Conservation (phyloP, 2,888 invertebrate genomes). For the Lapara coniferarum region DNA sequence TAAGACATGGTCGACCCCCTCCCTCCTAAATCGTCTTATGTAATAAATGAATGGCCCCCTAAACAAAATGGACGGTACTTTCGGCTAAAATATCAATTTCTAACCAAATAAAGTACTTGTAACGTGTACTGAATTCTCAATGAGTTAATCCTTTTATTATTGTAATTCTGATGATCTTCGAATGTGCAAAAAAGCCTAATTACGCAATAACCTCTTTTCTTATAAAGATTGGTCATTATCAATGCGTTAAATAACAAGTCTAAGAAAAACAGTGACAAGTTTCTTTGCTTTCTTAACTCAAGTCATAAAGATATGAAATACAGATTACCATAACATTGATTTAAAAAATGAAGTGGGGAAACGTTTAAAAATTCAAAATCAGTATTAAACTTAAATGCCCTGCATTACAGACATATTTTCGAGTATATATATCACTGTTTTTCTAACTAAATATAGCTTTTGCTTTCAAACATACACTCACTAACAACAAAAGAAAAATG, state of each 20-base stretch:
- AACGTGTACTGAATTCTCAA: background rate
- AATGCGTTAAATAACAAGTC: no score
- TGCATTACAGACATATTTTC: background rate
- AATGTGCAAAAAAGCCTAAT: background rate
- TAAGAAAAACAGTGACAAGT: no score
- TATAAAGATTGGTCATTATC: no score
- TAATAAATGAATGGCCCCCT: no score
- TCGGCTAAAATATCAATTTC: constrained; percentile 35
- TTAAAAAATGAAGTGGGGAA: no score
- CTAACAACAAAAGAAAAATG: background rate
- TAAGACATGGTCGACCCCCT: no score
- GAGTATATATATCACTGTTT: background rate
- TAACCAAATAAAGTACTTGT: background rate
- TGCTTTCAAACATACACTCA: background rate
- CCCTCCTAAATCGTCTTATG: no score
- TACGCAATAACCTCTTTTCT: background rate
- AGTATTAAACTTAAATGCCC: background rate
- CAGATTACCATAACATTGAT: no score
- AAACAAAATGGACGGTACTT: constrained; percentile 47
- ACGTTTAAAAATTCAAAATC: no score
- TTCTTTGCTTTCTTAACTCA: no score
- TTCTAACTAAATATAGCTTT: background rate
- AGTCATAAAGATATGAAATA: no score
- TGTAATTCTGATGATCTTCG: background rate
- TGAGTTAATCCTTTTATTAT: no score